phyloP scores from a whole-genome alignment of 2,113 vertebrate species.

The Pungitius pungitius region DNA sequence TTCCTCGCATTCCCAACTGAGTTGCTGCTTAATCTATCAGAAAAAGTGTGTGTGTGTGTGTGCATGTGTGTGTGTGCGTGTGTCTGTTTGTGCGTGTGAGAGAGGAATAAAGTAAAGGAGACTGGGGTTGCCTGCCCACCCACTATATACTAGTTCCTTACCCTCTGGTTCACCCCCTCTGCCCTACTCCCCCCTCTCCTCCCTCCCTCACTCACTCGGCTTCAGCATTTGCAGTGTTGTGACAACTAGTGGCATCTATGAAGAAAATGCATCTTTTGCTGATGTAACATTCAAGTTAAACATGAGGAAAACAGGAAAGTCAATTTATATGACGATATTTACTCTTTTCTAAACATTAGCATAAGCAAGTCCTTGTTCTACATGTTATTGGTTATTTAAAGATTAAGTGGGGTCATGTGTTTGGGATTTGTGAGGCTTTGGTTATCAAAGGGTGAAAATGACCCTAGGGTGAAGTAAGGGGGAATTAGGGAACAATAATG shows the following conservation, averaged over 20 bases:
- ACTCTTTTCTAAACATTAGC: slow-evolving; percentile 39
- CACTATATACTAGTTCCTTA: slow-evolving; percentile 51
- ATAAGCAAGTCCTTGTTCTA: slow-evolving; percentile 41
- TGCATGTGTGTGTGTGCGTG: slow-evolving; percentile 9
- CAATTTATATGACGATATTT: slow-evolving; percentile 15
- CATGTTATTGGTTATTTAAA: slow-evolving; percentile 57
- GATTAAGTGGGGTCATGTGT: slow-evolving; percentile 77
- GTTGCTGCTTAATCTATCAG: slow-evolving; percentile 79
- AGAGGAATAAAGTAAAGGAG: slow-evolving; percentile 5
- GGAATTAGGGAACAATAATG: slow-evolving; percentile 23
- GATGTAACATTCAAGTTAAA: neutral
- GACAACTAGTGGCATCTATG: neutral
- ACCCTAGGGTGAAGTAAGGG: slow-evolving; percentile 23
- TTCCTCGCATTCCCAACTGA: slow-evolving; percentile 87
- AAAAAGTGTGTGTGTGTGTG: slow-evolving; percentile 28
- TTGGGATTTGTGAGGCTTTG: slow-evolving; percentile 77
- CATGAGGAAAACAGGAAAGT: neutral
- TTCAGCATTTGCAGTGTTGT: slow-evolving; percentile 7
- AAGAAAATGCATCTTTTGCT: neutral
- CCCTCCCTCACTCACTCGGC: slow-evolving; percentile 6
- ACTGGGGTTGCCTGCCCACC: slow-evolving; percentile 62
- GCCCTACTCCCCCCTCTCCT: slow-evolving; percentile 13
- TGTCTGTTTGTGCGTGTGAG: slow-evolving; percentile 11
- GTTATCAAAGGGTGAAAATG: slow-evolving; percentile 66
- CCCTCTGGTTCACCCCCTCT: slow-evolving; percentile 28